Evolutionary conservation across 2,888 invertebrate species (phyloP).

Genomic region (Orgyia antiqua): DNA sequence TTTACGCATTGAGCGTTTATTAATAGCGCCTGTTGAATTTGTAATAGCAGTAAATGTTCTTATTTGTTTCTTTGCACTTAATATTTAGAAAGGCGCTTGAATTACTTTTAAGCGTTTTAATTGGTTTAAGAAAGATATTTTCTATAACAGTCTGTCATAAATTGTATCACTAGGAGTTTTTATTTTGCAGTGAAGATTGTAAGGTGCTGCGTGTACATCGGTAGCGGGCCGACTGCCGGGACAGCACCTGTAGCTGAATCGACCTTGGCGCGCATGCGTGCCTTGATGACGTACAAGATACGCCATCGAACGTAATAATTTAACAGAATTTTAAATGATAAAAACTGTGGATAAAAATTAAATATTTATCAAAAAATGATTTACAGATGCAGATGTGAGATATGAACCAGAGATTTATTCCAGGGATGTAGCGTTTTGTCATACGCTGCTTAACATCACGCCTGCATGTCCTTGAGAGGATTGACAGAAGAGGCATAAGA

Average conservation of each 20-base stretch:
- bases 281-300: conserved; percentile 66
- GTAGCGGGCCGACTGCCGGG: conserved; percentile 61
- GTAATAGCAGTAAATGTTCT: conserved; percentile 38
- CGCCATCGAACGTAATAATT: conserved; percentile 36
- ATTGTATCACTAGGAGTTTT: conserved; percentile 31
- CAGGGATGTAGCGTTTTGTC: too few relatives aligned
- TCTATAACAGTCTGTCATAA: conserved; percentile 44
- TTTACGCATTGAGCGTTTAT: conserved; percentile 26
- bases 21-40: conserved; percentile 62
- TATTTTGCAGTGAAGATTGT: conserved; percentile 10
- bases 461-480: too few relatives aligned
- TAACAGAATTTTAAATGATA: conserved; percentile 19
- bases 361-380: too few relatives aligned
- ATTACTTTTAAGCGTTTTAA: conserved; percentile 10
- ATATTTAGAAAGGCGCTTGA: conserved; percentile 32
- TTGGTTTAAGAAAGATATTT: conserved; percentile 26
- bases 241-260: conserved; percentile 74
- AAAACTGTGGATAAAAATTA: too few relatives aligned
- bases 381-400: too few relatives aligned
- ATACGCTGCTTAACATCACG: too few relatives aligned
- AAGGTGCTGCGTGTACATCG: conserved; percentile 35
- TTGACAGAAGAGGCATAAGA: too few relatives aligned
- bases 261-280: conserved; percentile 74
- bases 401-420: too few relatives aligned
- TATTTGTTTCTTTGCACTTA: conserved; percentile 37